Conservation (phyloP, 2,113 vertebrate genomes). For the Grallaria varia region DNA sequence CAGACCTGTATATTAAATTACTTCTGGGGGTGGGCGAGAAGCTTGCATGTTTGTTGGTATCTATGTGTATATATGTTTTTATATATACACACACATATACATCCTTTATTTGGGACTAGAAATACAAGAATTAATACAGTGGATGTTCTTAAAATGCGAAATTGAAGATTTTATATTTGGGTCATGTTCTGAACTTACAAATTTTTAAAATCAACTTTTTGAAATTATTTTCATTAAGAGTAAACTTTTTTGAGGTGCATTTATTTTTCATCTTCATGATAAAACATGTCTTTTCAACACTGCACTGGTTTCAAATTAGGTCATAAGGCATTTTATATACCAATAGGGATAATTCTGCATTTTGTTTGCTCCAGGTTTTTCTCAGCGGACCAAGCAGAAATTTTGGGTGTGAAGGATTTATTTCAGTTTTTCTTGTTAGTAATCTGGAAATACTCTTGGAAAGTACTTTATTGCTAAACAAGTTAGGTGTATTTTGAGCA, state of each 20-base stretch:
- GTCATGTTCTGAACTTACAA: neutral
- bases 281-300: neutral
- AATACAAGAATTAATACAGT: neutral
- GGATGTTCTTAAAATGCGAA: neutral
- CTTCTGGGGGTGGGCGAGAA: neutral
- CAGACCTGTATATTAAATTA: conserved; percentile 29
- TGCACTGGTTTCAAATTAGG: neutral
- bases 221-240: neutral
- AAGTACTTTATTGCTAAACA: neutral
- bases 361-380: neutral
- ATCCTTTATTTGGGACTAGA: neutral
- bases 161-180: neutral
- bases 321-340: neutral
- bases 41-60: neutral
- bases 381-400: neutral
- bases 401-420: neutral
- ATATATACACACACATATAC: too few species aligned
- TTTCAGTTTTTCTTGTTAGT: neutral
- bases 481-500: neutral
- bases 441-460: neutral
- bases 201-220: neutral
- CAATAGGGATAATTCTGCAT: neutral
- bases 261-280: neutral
- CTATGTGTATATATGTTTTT: neutral
- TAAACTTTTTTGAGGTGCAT: neutral